A percentile compares a stretch with the other conserved stretches of the same genome.
phyloP scores from a whole-genome alignment of 2,888 invertebrate genomes.

The Synanthedon myopaeformis region DNA sequence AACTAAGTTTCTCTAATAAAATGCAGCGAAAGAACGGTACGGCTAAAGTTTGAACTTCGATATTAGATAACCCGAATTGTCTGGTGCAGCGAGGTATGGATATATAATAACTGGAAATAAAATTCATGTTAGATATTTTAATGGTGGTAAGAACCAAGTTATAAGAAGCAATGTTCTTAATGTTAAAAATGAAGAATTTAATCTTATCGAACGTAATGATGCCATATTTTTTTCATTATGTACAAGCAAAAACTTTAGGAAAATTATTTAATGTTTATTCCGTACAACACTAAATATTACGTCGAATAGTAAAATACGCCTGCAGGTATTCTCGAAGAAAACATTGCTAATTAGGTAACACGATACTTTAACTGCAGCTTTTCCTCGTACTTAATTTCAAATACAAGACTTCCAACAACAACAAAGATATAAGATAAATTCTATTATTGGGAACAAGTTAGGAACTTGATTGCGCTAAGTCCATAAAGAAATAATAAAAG shows the following conservation, averaged over 20 bases:
- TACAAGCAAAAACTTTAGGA: no score
- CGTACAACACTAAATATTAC: no score
- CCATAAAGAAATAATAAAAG: constrained; percentile 43
- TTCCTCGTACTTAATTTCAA: not conserved
- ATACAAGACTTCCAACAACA: not conserved
- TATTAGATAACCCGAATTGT: constrained; percentile 51
- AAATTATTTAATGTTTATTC: no score
- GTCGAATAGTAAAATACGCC: not conserved
- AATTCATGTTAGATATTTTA: no score
- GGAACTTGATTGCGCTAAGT: constrained; percentile 34
- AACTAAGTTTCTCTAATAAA: constrained; percentile 53
- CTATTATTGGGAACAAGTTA: constrained; percentile 25
- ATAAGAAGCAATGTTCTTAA: no score
- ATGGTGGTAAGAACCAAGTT: no score
- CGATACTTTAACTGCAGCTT: not conserved
- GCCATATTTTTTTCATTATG: no score
- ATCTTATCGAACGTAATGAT: no score
- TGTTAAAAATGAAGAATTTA: no score
- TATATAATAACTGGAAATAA: constrained; percentile 18
- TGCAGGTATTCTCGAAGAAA: not conserved
- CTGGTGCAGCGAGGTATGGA: constrained; percentile 41
- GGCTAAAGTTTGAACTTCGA: constrained; percentile 48
- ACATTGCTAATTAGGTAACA: not conserved
- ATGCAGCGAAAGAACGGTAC: constrained; percentile 42
- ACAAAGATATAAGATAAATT: constrained; percentile 20